These are phyloP conservation scores for Pseudococcus viburni DNA, from an alignment of 2,888 invertebrate genomes.

Conservation along the genomic window DNA sequence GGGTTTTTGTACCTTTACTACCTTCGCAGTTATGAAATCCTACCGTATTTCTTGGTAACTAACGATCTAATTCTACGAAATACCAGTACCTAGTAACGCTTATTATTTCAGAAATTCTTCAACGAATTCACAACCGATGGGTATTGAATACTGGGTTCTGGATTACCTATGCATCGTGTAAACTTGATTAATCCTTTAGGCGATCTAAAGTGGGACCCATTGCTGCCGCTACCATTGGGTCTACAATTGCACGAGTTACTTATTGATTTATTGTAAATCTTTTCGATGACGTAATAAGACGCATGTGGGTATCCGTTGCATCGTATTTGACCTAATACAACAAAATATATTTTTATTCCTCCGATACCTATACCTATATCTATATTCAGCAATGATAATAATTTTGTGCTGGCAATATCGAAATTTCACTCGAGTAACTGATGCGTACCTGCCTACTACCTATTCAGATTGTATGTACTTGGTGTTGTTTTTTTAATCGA, in stretches of 20 bases:
- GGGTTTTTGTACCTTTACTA: not conserved
- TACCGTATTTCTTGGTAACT: not conserved
- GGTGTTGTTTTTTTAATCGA: too few relatives aligned
- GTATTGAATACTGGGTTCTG: not conserved
- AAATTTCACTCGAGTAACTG: not conserved
- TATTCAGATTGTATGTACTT: too few relatives aligned
- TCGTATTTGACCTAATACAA: slow-evolving; percentile 38
- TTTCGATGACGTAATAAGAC: slow-evolving; percentile 4
- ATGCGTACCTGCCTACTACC: not conserved
- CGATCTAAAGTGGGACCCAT: slow-evolving; percentile 2
- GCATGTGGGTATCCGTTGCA: not conserved
- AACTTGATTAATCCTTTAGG: slow-evolving; percentile 41
- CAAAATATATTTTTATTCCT: slow-evolving; percentile 21
- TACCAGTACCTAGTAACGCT: not conserved
- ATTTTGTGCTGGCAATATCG: not conserved
- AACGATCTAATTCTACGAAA: not conserved
- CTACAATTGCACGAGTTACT: not conserved
- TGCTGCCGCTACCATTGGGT: not conserved
- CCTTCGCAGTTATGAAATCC: not conserved
- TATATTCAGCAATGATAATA: not conserved
- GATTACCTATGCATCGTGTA: not conserved
- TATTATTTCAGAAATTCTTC: slow-evolving; percentile 24
- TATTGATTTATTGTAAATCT: slow-evolving; percentile 28
- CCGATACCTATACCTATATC: too few relatives aligned
- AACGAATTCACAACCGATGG: not conserved